Conservation (phyloP, 1,140 invertebrate species). For the Plectrocnemia conspersa region DNA sequence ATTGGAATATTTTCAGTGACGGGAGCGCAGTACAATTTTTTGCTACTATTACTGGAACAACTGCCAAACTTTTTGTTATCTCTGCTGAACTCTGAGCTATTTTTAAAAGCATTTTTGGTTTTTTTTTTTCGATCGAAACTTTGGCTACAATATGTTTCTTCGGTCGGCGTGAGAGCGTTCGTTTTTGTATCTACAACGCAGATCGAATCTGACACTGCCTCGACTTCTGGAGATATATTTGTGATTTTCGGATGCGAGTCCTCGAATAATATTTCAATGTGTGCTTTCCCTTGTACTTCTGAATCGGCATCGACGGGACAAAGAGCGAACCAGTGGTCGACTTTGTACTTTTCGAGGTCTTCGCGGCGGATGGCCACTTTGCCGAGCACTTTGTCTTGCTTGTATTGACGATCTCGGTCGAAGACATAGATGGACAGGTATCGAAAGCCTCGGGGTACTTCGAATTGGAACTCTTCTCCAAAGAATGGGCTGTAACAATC, state of each 20-base stretch:
- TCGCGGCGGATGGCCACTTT: conserved; percentile 86
- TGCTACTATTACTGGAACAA: conserved; percentile 48
- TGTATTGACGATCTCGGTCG: conserved; percentile 72
- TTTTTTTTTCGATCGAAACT: conserved; percentile 21
- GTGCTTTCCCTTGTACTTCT: conserved; percentile 82
- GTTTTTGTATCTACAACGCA: conserved; percentile 38
- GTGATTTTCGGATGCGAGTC: conserved; percentile 24
- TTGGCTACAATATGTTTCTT: background rate
- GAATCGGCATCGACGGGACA: conserved; percentile 78
- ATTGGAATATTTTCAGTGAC: conserved; percentile 10
- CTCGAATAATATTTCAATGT: conserved; percentile 64
- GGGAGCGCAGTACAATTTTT: conserved; percentile 37
- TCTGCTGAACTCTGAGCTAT: conserved; percentile 43
- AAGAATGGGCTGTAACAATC: conserved; percentile 90
- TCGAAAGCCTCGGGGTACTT: conserved; percentile 82
- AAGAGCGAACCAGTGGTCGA: conserved; percentile 88
- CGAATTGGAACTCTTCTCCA: conserved; percentile 88
- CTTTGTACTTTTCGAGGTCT: conserved; percentile 78
- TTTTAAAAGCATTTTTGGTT: conserved; percentile 19
- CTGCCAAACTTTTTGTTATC: conserved; percentile 48
- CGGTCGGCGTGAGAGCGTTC: background rate
- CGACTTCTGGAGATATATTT: conserved; percentile 33
- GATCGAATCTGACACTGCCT: conserved; percentile 45
- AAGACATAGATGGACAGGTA: conserved; percentile 84
- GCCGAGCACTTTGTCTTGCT: conserved; percentile 81